Percentiles rank a stretch among this genome's conserved stretches.
These are phyloP conservation scores for Ctenodactylus gundi DNA, from an alignment of 2,113 vertebrate species.

Conservation along the genomic window DNA sequence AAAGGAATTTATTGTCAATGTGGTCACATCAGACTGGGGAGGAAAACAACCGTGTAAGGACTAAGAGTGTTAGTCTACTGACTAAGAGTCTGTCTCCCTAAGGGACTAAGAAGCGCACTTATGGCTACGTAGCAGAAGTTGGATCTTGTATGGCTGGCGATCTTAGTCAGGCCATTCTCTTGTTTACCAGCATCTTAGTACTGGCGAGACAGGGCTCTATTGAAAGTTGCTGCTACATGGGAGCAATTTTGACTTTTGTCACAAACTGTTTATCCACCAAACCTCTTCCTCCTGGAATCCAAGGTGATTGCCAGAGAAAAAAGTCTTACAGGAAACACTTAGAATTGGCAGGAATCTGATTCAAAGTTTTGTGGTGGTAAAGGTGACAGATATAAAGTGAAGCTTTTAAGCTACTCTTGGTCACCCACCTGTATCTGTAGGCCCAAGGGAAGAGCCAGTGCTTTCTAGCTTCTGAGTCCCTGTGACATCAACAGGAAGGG, in stretches of 20 bases:
- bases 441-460: not conserved
- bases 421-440: not conserved
- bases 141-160: not conserved
- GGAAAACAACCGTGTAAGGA: not conserved
- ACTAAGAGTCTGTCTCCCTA: not conserved
- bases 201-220: no score
- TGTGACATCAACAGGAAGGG: fast-evolving
- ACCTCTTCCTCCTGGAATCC: not conserved
- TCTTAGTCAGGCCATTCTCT: not conserved
- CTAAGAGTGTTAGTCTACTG: no score
- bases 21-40: not conserved
- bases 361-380: not conserved
- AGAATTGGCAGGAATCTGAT: not conserved
- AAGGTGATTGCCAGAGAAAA: not conserved
- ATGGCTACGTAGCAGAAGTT: not conserved
- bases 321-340: not conserved
- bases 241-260: not conserved
- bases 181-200: not conserved
- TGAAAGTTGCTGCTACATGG: not conserved
- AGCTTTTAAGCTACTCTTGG: not conserved
- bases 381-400: not conserved
- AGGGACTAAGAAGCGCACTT: no score
- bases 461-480: not conserved
- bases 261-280: not conserved
- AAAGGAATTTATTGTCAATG: not conserved